These are phyloP conservation scores for Dasyurus viverrinus DNA, from an alignment of 2,113 vertebrate genomes.

Conservation along the genomic window DNA sequence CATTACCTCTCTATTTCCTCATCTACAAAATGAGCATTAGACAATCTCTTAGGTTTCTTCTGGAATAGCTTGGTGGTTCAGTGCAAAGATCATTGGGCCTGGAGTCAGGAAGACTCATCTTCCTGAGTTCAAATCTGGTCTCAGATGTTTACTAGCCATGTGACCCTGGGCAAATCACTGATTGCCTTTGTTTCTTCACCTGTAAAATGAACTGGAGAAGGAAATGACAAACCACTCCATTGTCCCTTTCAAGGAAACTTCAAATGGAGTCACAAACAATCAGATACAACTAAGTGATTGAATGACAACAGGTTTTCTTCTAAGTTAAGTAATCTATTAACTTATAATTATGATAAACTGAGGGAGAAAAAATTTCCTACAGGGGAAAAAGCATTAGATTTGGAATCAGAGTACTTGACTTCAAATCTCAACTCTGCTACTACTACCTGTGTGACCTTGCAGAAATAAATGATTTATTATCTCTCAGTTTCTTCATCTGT, in stretches of 20 bases:
- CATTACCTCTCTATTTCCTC: not conserved
- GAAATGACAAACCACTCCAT: not conserved
- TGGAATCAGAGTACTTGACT: not conserved
- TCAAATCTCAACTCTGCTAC: accelerated
- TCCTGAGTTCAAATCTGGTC: not conserved
- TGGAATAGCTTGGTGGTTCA: too few species aligned
- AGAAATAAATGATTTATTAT: not conserved
- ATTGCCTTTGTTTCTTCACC: not conserved
- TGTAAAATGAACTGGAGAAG: not conserved
- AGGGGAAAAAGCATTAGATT: not conserved
- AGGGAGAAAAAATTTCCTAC: not conserved
- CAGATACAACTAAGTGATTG: not conserved
- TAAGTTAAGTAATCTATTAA: not conserved
- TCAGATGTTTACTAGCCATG: not conserved
- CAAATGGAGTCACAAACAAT: not conserved
- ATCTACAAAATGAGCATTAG: not conserved
- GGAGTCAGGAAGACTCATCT: not conserved
- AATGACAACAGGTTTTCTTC: not conserved
- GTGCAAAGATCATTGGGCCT: not conserved
- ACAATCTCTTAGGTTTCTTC: not conserved
- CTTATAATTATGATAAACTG: not conserved
- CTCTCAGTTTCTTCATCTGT: not conserved
- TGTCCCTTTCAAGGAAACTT: not conserved
- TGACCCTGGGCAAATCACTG: not conserved
- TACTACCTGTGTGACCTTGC: too few species aligned